Percentiles rank a stretch among this genome's conserved stretches.
Evolutionary conservation across 2,797 vertebrate genomes (phyloP).

Genomic region (Chaetodon trifasciatus): DNA sequence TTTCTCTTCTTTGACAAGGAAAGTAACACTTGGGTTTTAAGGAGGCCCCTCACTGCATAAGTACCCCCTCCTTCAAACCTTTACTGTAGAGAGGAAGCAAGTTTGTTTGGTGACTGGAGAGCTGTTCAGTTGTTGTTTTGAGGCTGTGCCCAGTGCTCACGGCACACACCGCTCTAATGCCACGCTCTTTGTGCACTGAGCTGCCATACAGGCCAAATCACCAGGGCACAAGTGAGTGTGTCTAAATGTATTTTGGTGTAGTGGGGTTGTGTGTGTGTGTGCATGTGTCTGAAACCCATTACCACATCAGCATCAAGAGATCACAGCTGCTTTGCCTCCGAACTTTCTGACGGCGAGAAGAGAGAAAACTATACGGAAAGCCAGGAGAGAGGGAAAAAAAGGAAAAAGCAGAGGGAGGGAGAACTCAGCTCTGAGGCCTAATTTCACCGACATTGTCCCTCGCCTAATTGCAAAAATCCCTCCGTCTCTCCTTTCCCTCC

Average conservation of each 20-base stretch:
- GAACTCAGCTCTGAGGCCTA: slow-evolving; percentile 86
- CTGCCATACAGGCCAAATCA: slow-evolving; percentile 65
- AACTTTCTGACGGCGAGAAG: slow-evolving; percentile 68
- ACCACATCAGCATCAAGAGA: slow-evolving; percentile 58
- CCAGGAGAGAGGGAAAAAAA: slow-evolving; percentile 25
- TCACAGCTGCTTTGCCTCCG: slow-evolving; percentile 68
- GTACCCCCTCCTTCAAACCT: slow-evolving; percentile 29
- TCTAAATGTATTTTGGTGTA: slow-evolving; percentile 46
- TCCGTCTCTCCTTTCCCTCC: slow-evolving; percentile 69
- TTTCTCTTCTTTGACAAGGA: not conserved
- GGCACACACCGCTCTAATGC: slow-evolving; percentile 49
- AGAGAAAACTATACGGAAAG: slow-evolving; percentile 45
- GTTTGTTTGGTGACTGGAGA: slow-evolving; percentile 70
- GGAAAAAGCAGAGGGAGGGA: slow-evolving; percentile 73
- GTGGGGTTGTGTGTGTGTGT: not conserved
- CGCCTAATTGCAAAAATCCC: slow-evolving; percentile 87
- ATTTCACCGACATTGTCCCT: slow-evolving; percentile 86
- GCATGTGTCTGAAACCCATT: slow-evolving; percentile 46
- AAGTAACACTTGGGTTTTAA: slow-evolving; percentile 50
- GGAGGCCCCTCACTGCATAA: slow-evolving; percentile 38
- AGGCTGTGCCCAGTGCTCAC: slow-evolving; percentile 63
- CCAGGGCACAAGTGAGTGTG: slow-evolving; percentile 39
- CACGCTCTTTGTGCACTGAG: slow-evolving; percentile 52
- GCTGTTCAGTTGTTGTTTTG: slow-evolving; percentile 64
- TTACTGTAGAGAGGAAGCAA: slow-evolving; percentile 49